Base-by-base conservation (phyloP, 1,140 invertebrate genomes). In the Brachionus sp. region DNA sequence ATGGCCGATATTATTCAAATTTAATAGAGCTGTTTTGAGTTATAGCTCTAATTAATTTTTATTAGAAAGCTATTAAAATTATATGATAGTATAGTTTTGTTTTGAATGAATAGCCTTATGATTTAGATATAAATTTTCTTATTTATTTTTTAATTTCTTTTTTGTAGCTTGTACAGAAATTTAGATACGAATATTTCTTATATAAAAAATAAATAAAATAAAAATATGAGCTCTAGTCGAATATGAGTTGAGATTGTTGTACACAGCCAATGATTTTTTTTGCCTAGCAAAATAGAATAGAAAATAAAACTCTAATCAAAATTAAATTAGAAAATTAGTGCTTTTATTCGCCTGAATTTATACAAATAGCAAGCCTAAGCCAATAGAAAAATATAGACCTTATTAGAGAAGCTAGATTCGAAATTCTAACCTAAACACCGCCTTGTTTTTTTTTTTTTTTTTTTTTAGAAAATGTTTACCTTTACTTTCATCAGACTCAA, bases 261-360 rank as follows among this genome's bases (percentile, higher is more conserved):
- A 5, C 5, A 33, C 5, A 66, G 64, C 64, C 64, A 66, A 57
- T 57, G 7, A 19, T 9, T 19, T 29, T 57, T 57, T 16, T 23
- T 9, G 50, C 25, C 25, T 33, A 33, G 29, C 29, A 33, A 29
- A 37, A 66, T 66, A 9, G 25, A 66, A 66, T 66, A 70, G 12
- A 37, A 70, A 39, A 42, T 70, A 39, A 70, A 70, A 70, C 42
- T 42, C 66, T 70, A 70, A 70, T 70, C 66, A 70, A 70, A 70
- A 23, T 70, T 16, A 70, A 70, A 70, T 70, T 70, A 70, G 35
- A 7, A 16, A 70, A 25, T 19, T 9, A 57, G 19, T 19, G 19
- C 50, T 57, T 23, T 23, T 19, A 57, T 57, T 57, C 50, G 50
- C 19, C 19, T 57, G 19, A 19, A 57, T 57, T 3, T 57, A 9